Percentiles rank a stretch among this genome's conserved stretches.
phyloP scores from a whole-genome alignment of 2,888 invertebrate species.

The Conistra vaccinii region DNA sequence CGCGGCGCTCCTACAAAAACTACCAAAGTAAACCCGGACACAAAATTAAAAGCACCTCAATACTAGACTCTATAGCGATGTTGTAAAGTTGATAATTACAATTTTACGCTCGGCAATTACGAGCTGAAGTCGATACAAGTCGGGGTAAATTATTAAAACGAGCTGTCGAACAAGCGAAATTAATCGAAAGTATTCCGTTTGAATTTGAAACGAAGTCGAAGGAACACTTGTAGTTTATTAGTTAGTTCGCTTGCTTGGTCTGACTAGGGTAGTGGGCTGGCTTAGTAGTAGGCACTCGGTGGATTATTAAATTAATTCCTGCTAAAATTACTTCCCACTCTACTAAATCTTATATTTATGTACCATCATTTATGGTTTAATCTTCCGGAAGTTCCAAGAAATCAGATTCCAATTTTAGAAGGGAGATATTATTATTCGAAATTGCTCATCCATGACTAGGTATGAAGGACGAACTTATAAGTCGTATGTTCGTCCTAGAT shows the following conservation, averaged over 20 bases:
- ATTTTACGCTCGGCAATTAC: constrained; percentile 67
- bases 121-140: constrained; percentile 70
- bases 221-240: constrained; percentile 74
- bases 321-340: constrained; percentile 12
- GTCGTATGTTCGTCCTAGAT: constrained; percentile 17
- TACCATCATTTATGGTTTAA: constrained; percentile 20
- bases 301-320: background rate
- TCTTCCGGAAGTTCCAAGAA: constrained; percentile 1
- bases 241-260: constrained; percentile 45
- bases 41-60: constrained; percentile 61
- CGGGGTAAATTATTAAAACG: constrained; percentile 83
- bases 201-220: constrained; percentile 77
- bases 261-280: constrained; percentile 13
- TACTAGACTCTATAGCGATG: constrained; percentile 67
- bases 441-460: constrained; percentile 25
- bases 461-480: constrained; percentile 21
- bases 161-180: constrained; percentile 83
- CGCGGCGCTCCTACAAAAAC: constrained; percentile 72
- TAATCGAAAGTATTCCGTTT: constrained; percentile 84
- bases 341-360: constrained; percentile 5
- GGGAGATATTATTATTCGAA: constrained; percentile 30
- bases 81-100: constrained; percentile 70
- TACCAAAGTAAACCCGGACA: constrained; percentile 64
- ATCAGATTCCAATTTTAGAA: constrained; percentile 28
- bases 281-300: background rate